phyloP scores from a whole-genome alignment of 2,888 invertebrate genomes.

The Caenorhabditis plicata region DNA sequence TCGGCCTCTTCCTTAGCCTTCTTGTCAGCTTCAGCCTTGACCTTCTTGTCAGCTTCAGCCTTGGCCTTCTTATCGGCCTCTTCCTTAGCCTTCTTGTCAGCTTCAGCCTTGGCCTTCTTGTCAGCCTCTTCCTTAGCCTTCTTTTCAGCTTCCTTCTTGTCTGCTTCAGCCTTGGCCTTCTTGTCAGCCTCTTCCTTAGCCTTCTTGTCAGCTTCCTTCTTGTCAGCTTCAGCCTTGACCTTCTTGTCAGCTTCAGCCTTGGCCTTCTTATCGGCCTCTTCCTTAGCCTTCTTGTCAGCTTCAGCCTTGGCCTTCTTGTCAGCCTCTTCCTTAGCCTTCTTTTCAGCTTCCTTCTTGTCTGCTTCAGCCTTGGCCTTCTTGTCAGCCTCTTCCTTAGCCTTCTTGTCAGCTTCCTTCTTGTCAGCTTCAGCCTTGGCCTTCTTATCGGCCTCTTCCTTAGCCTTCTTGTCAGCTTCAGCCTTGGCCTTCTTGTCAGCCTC shows the following conservation, averaged over 20 bases:
- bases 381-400: neutral
- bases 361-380: neutral
- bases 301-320: constrained; percentile 10
- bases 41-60: neutral
- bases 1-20: neutral
- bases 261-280: neutral
- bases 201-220: neutral
- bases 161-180: neutral
- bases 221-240: neutral
- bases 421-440: constrained; percentile 11
- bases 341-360: constrained; percentile 2
- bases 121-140: neutral
- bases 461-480: neutral
- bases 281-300: constrained; percentile 1
- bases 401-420: constrained; percentile 4
- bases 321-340: constrained; percentile 1
- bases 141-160: neutral
- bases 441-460: constrained; percentile 4
- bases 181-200: neutral
- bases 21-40: neutral
- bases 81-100: neutral
- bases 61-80: constrained; percentile 3
- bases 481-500: constrained; percentile 6
- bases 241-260: neutral
- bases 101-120: neutral